Percentiles rank a stretch among this genome's conserved stretches.
Conservation (phyloP, 1,140 invertebrate species). For the Globodera rostochiensis region DNA sequence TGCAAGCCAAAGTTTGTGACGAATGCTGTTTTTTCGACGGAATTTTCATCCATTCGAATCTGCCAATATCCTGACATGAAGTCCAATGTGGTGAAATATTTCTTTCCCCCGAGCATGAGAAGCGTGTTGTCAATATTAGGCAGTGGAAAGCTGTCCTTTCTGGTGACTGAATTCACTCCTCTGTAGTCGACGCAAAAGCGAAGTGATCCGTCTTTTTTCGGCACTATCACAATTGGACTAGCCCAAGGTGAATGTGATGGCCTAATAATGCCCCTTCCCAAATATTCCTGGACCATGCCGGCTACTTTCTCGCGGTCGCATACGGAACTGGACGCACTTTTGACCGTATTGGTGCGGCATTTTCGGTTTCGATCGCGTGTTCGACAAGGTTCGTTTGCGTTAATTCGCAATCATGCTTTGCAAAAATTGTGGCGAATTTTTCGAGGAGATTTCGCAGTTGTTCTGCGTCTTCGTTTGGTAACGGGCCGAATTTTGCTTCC, state of each 20-base stretch:
- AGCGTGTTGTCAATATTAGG: slow-evolving; percentile 63
- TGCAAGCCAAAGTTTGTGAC: slow-evolving; percentile 56
- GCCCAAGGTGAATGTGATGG: slow-evolving; percentile 66
- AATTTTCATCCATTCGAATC: slow-evolving; percentile 31
- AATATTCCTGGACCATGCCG: not conserved
- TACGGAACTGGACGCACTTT: not conserved
- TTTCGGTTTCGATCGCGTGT: not conserved
- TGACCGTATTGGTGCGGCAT: not conserved
- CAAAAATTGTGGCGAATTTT: not conserved
- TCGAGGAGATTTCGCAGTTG: not conserved
- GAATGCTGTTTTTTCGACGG: slow-evolving; percentile 42
- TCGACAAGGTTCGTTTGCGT: not conserved
- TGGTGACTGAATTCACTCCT: slow-evolving; percentile 66
- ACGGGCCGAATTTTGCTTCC: not conserved
- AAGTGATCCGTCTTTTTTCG: slow-evolving; percentile 68
- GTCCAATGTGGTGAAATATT: slow-evolving; percentile 65
- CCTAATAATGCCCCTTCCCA: not conserved
- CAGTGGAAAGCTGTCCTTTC: slow-evolving; percentile 69
- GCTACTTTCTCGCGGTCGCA: not conserved
- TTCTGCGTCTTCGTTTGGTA: not conserved
- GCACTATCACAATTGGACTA: slow-evolving; percentile 68
- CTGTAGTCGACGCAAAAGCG: slow-evolving; percentile 69
- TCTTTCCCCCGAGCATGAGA: slow-evolving; percentile 57
- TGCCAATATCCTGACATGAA: slow-evolving; percentile 44
- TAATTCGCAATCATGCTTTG: not conserved